A percentile compares a stretch with the other conserved stretches of the same genome.
Evolutionary conservation across 2,888 invertebrate species (phyloP).

Genomic region (Lydus trimaculatus): DNA sequence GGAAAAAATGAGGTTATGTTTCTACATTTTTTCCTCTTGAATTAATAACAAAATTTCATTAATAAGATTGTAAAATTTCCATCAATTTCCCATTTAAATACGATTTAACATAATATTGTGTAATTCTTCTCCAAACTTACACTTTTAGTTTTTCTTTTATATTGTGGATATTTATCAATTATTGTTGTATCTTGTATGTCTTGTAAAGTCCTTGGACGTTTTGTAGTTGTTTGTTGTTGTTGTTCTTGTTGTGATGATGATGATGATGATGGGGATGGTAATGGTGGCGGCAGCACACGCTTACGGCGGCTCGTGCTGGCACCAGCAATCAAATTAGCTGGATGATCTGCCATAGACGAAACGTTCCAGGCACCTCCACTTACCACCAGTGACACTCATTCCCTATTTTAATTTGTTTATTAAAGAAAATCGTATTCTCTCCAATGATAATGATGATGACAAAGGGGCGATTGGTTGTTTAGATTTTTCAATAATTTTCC

Average conservation of each 20-base stretch:
- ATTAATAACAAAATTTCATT: no score
- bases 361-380: slow-evolving; percentile 76
- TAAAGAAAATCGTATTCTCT: neutral
- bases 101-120: neutral
- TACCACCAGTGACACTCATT: slow-evolving; percentile 61
- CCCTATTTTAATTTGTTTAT: slow-evolving; percentile 43
- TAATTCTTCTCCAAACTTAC: neutral
- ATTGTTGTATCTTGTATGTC: slow-evolving; percentile 31
- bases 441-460: neutral
- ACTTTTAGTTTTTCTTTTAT: neutral
- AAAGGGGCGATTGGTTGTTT: slow-evolving; percentile 10
- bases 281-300: slow-evolving; percentile 64
- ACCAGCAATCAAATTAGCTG: slow-evolving; percentile 77
- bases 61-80: no score
- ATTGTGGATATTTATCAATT: neutral
- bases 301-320: slow-evolving; percentile 65
- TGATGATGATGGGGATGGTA: neutral
- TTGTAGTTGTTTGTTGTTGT: slow-evolving; percentile 57
- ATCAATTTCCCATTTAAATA: no score
- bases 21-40: neutral
- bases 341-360: slow-evolving; percentile 89
- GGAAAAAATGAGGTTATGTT: slow-evolving; percentile 20
- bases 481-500: neutral
- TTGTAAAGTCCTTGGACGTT: slow-evolving; percentile 66
- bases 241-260: neutral